Percentiles rank a stretch among this genome's conserved stretches.
These are phyloP conservation scores for Pyrrhosoma nymphula DNA, from an alignment of 2,888 invertebrate genomes.

Conservation along the genomic window DNA sequence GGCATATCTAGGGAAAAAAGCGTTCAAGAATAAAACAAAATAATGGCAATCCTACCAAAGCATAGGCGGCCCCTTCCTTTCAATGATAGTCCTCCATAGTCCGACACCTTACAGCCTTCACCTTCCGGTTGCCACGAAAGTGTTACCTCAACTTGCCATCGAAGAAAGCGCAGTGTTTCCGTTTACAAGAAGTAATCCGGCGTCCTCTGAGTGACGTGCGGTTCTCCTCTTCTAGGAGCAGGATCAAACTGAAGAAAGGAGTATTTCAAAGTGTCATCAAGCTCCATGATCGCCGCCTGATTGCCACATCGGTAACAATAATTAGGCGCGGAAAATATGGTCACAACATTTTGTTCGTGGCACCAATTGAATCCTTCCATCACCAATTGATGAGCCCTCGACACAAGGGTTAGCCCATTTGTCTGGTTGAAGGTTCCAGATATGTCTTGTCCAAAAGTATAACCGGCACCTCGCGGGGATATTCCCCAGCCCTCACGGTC, in stretches of 20 bases:
- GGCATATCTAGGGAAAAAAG: background rate
- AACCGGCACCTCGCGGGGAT: constrained; percentile 84
- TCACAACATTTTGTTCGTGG: constrained; percentile 83
- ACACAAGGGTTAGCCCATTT: constrained; percentile 82
- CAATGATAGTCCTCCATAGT: background rate
- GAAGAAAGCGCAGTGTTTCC: background rate
- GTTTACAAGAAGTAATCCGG: constrained; percentile 60
- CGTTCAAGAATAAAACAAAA: background rate
- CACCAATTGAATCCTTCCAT: constrained; percentile 86
- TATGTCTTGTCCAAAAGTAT: constrained; percentile 83
- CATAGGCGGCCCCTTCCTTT: background rate
- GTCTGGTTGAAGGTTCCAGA: constrained; percentile 82
- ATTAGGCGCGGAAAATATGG: constrained; percentile 84
- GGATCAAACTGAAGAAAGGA: constrained; percentile 63
- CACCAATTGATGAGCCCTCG: constrained; percentile 83
- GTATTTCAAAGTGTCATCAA: constrained; percentile 76
- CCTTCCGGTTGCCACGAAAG: background rate
- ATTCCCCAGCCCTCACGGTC: constrained; percentile 78
- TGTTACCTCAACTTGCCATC: background rate
- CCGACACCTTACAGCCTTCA: background rate
- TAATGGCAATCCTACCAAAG: constrained; percentile 27
- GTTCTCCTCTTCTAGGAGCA: constrained; percentile 41
- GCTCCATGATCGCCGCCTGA: constrained; percentile 83
- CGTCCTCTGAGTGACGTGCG: constrained; percentile 34
- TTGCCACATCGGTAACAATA: constrained; percentile 85